Conservation (phyloP, 2,888 invertebrate species). For the Antitype chi region DNA sequence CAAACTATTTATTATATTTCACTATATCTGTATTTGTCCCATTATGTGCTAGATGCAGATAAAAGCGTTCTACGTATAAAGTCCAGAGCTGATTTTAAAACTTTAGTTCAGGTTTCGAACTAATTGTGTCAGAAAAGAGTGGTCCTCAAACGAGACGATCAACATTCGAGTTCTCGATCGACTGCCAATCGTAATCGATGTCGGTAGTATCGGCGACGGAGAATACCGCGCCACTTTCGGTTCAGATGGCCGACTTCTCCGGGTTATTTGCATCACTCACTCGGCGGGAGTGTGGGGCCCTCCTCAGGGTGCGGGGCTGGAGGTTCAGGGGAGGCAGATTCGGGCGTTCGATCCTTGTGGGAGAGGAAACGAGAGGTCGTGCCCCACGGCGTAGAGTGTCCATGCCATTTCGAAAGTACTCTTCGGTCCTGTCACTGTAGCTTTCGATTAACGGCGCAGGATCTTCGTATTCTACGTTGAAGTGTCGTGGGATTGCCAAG, state of each 20-base stretch:
- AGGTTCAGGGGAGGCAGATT: slow-evolving; percentile 95
- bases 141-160: slow-evolving; percentile 86
- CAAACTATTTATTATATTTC: slow-evolving; percentile 43
- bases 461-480: slow-evolving; percentile 95
- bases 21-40: slow-evolving; percentile 43
- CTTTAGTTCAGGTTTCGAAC: slow-evolving; percentile 50
- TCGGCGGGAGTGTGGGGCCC: slow-evolving; percentile 87
- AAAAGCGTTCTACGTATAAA: slow-evolving; percentile 52
- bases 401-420: slow-evolving; percentile 86
- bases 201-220: slow-evolving; percentile 89
- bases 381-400: slow-evolving; percentile 87
- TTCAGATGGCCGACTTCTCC: slow-evolving; percentile 89
- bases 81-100: slow-evolving; percentile 63
- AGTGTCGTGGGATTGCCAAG: slow-evolving; percentile 93
- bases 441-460: slow-evolving; percentile 94
- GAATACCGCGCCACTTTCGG: slow-evolving; percentile 89
- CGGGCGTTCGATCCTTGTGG: slow-evolving; percentile 95
- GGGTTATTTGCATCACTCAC: slow-evolving; percentile 88
- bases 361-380: slow-evolving; percentile 94
- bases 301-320: slow-evolving; percentile 88
- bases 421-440: slow-evolving; percentile 91
- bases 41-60: slow-evolving; percentile 41
- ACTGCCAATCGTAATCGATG: slow-evolving; percentile 86
- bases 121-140: slow-evolving; percentile 45
- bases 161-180: slow-evolving; percentile 80